Evolutionary conservation across 1,140 invertebrate genomes (phyloP), one percentile per base, ranked within the genome.

Genomic region (Drosophila ambigua): DNA sequence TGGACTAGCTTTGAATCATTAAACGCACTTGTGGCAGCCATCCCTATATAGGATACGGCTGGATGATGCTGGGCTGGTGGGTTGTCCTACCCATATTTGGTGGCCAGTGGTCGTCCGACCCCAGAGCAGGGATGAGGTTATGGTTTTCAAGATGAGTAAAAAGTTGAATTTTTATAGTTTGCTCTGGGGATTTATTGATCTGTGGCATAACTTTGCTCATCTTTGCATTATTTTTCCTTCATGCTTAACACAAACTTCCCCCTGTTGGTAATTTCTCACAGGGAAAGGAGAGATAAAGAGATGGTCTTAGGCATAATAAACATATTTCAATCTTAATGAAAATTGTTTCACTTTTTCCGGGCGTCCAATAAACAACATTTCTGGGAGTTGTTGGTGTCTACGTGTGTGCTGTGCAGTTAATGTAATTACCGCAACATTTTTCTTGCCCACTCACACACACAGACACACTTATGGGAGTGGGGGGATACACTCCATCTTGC

Each of bases 321-420:
- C 66, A 78, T 81, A 75, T 78, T 73, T 87, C 82, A 81, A 78
- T 81, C 82, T 85, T 85, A 85, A 85, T 85, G 77, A 85, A 79
- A 85, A 87, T 87, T 67, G 82, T 75, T 85, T 75, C 66, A 68
- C 64, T 77, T 80, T 72, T 23, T 46, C 57, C 58, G 49, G 62
- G 39, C 61, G 35, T 76, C 72, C 67, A 66, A 77, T 79, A 79
- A 77, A 72, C 73, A 79, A 76, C 77, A 77, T 76, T 77, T 79
- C 55, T 55, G 4, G 1, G 35, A 13, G 35, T 39, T 39, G 3
- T 11, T 39, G 31, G 9, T 35, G 4, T 35, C 31, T 35, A 3
- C 31, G 53, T 69, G 46, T 50, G 51, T 28, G 73, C 43, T 48
- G 44, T 55, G 79, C 79, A 77, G 71, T 85, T 87, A 85, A 78